phyloP scores from a whole-genome alignment of 2,113 vertebrate species.

The Notiomystis cincta region DNA sequence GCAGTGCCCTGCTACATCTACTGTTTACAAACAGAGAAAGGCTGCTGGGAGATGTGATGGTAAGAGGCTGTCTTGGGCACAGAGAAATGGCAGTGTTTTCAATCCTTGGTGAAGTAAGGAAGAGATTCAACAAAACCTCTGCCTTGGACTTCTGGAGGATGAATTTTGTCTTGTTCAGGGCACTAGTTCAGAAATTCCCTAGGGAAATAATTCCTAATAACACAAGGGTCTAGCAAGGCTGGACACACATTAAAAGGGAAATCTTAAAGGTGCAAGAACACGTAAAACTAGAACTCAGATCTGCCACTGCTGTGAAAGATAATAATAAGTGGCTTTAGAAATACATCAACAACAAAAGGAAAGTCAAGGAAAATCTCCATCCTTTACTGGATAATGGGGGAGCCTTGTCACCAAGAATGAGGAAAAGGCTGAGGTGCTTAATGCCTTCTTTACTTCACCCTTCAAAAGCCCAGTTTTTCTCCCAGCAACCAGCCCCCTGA shows the following conservation, averaged over 20 bases:
- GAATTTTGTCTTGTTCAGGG: not conserved
- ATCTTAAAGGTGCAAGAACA: not conserved
- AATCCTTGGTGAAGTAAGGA: not conserved
- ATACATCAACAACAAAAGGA: not conserved
- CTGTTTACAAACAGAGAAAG: not conserved
- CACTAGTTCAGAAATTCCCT: not conserved
- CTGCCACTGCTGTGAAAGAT: not conserved
- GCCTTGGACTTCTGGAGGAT: not conserved
- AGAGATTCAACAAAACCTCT: not conserved
- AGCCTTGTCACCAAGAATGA: not conserved
- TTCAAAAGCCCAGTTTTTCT: not conserved
- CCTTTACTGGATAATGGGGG: not conserved
- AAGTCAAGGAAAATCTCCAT: not conserved
- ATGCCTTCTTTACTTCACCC: not conserved
- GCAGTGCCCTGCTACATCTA: not conserved
- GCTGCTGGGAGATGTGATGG: too few species aligned
- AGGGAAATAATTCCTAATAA: not conserved
- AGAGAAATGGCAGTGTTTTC: not conserved
- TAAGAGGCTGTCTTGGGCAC: too few species aligned
- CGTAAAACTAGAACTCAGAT: not conserved
- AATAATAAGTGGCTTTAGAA: not conserved
- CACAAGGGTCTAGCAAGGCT: not conserved
- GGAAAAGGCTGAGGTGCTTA: not conserved
- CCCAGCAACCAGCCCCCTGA: not conserved
- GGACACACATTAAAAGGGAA: not conserved